Evolutionary conservation across 92 coral and sea anemone genomes (phyloP), one percentile per base, ranked within the genome.

Genomic region (Actinernus sp.): DNA sequence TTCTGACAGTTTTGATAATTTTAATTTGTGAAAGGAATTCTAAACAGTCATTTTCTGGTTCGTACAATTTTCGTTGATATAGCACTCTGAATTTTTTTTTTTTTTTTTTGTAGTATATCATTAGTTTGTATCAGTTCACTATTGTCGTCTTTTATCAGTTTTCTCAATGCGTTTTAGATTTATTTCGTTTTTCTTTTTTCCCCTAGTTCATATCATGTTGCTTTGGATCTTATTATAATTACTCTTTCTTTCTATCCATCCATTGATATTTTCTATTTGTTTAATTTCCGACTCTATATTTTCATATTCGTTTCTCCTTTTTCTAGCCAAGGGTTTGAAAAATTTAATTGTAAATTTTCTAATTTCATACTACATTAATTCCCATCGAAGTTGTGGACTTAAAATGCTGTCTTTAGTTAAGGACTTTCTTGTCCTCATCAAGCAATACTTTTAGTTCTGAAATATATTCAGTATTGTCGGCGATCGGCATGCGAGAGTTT

Each of bases 141-240:
- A n/a, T n/a, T n/a, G 27, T 62, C 24, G 27, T 57, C 24, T 34
- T 13, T 25, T 37, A 57, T 59, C 38, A 60, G 63, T 55, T 79
- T 61, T 38, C 39, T 61, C 10, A 79, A 24, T 70, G 65, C 19
- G 28, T 69, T 62, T 71, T 70, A 37, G n/a, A 51, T 41, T 22
- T 69, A 58, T 61, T 33, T 69, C 53, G 51, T 63, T 54, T 49
- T 52, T 21, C 72, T 27, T 36, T 78, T 68, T 38, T 79, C 73
- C 7, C 65, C 65, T 12, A 11, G 36, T 53, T 53, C 60, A 29
- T 1, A 43, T 23, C 49, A 43, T 4, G 14, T 12, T 4, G 53
- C 53, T 55, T 55, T 55, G 0, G 62, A 55, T 31, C 62, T 55
- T 19, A 55, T 55, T 55, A 55, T 55, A 55, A 25, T 55, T 55